Evolutionary conservation across 1,140 invertebrate species (phyloP).

Genomic region (Drosophila kepulauana): DNA sequence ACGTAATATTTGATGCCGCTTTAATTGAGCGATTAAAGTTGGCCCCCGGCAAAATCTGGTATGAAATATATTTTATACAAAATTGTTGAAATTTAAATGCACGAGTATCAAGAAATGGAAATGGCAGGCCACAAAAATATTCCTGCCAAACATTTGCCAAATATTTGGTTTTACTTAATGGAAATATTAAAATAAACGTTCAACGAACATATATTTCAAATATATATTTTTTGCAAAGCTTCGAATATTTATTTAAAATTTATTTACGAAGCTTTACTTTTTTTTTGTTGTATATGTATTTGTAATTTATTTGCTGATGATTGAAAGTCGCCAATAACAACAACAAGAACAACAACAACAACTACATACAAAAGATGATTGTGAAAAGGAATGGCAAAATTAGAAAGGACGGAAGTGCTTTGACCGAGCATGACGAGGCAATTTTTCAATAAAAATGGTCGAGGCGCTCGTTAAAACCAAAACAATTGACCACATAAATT

Average conservation of each 20-base stretch:
- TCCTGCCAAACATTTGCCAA: not conserved
- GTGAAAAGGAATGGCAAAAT: constrained; percentile 17
- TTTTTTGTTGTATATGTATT: constrained; percentile 1
- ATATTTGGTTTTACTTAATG: not conserved
- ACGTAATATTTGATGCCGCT: constrained; percentile 64
- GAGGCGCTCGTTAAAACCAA: constrained; percentile 75
- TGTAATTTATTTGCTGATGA: constrained; percentile 7
- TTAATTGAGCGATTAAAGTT: constrained; percentile 60
- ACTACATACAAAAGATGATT: not conserved
- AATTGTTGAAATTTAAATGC: not conserved
- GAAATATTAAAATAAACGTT: not conserved
- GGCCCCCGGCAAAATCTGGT: not conserved
- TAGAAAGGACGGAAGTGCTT: constrained; percentile 42
- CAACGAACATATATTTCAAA: not conserved
- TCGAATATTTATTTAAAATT: not conserved
- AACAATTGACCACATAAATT: constrained; percentile 82
- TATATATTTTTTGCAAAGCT: not conserved
- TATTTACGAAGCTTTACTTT: not conserved
- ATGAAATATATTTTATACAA: not conserved
- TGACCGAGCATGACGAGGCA: constrained; percentile 38
- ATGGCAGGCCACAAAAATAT: not conserved
- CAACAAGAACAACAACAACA: not conserved
- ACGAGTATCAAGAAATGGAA: not conserved
- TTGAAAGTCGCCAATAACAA: constrained; percentile 4
- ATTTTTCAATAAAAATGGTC: constrained; percentile 65